A percentile compares a stretch with the other conserved stretches of the same genome.
phyloP scores from a whole-genome alignment of 2,113 vertebrate species.

The Coptodon bakossiorum region DNA sequence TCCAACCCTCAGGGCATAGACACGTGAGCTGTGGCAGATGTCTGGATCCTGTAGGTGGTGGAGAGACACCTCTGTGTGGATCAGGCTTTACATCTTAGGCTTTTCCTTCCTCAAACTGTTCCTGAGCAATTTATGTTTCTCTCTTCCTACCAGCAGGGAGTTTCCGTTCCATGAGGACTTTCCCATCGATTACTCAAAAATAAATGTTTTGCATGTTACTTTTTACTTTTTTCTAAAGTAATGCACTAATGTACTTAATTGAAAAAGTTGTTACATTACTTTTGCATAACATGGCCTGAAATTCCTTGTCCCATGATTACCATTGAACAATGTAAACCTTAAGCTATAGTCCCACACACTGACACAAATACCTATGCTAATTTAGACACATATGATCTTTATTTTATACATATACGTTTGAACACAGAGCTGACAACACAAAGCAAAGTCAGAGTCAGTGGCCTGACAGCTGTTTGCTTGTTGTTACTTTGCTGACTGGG shows the following conservation, averaged over 20 bases:
- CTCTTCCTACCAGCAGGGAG: not conserved
- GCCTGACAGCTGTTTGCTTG: not conserved
- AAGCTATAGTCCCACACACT: not conserved
- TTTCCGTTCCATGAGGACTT: accelerated
- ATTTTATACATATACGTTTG: not conserved
- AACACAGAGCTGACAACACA: not conserved
- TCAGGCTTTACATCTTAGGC: not conserved
- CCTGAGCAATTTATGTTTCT: not conserved
- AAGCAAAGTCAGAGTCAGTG: not conserved
- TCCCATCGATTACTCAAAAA: not conserved
- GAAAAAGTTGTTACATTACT: not conserved
- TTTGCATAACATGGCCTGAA: not conserved
- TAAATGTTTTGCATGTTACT: not conserved
- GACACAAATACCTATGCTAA: not conserved
- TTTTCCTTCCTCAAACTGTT: not conserved
- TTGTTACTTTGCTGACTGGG: not conserved
- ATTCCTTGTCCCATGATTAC: not conserved
- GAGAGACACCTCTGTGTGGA: not conserved
- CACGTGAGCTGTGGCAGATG: not conserved
- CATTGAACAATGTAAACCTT: not conserved
- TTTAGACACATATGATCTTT: not conserved
- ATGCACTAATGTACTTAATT: not conserved
- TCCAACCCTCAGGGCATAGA: not conserved
- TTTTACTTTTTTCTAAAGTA: not conserved
- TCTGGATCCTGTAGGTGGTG: not conserved